Evolutionary conservation across 2,113 vertebrate species (phyloP), one percentile per base, ranked within the genome.

Genomic region (Macrotus californicus): DNA sequence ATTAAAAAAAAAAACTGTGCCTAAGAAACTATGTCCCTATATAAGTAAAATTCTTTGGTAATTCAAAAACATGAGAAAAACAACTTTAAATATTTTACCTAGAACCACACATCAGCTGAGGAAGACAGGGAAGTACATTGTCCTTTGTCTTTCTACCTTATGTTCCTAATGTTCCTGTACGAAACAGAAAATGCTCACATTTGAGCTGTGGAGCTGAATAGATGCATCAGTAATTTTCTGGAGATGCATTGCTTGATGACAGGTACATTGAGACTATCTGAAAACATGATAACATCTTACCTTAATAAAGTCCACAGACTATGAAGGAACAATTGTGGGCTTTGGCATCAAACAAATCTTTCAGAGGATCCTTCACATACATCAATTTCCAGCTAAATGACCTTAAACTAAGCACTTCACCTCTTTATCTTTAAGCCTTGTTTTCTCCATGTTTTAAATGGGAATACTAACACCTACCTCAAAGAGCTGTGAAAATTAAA

Each of bases 41-140:
- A 34, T 81, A 92, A 95, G 29, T 36, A 76, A 87, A 76, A 0
- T 21, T 43, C 34, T 70, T 43, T 41, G 52, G 39, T 76, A 75
- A 70, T 43, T 96, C 14, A 64, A 93, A 94, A 92, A 6, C 34
- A 54, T n/a, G n/a, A 89, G 64, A 52, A 87, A 85, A 93, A 72
- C 4, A 22, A 85, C 36, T 31, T 31, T 82, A 46, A 69, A 36
- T 24, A 75, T 75, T 79, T 69, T 72, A 41, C 24, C 46, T 66
- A 36, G 80, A 26, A 67, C 18, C 54, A 54, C 14, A 7, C 5
- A 26, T 61, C 19, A 56, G 14, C 34, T 50, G 81, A 61, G 31
- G 26, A 50, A 80, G 24, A 29, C 10, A 56, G 36, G 11, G 31
- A 66, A 41, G 48, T 22, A 12, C 1, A 22, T 41, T 39, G 43